Conservation (phyloP, 2,113 vertebrate species). For the Myodes glareolus region DNA sequence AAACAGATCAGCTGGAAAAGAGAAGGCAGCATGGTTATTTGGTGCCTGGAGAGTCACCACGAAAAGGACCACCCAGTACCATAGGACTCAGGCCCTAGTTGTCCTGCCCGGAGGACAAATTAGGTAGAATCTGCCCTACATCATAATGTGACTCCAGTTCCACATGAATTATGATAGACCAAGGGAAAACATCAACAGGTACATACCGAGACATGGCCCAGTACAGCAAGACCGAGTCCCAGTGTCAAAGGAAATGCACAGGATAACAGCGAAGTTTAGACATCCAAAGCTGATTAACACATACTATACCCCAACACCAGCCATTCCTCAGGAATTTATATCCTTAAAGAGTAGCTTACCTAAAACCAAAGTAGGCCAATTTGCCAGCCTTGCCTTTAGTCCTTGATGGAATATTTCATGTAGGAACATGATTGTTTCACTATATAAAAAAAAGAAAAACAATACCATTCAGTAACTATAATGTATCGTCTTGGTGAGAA, state of each 20-base stretch:
- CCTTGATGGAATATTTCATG: conserved; percentile 99
- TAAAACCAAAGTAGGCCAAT: conserved; percentile 98
- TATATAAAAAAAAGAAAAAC: conserved; percentile 79
- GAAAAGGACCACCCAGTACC: neutral
- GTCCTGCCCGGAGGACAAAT: neutral
- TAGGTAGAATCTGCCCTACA: rapidly evolving
- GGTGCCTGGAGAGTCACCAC: neutral
- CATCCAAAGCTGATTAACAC: neutral
- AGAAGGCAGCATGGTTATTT: conserved; percentile 60
- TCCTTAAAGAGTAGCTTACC: conserved; percentile 88
- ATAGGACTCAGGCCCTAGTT: neutral
- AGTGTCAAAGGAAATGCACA: neutral
- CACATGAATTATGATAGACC: neutral
- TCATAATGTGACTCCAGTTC: neutral
- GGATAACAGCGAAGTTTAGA: neutral
- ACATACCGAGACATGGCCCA: neutral
- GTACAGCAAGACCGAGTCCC: neutral
- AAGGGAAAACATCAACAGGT: neutral
- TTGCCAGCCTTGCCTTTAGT: conserved; percentile 97
- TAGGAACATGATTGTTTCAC: conserved; percentile 99
- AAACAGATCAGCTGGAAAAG: conserved; percentile 95
- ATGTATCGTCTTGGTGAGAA: neutral
- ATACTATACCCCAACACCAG: neutral
- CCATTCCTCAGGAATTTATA: neutral
- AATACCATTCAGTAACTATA: neutral